Percentiles rank a stretch among this genome's conserved stretches.
phyloP scores from a whole-genome alignment of 2,888 invertebrate species.

The Macrosoma leucophasiata region DNA sequence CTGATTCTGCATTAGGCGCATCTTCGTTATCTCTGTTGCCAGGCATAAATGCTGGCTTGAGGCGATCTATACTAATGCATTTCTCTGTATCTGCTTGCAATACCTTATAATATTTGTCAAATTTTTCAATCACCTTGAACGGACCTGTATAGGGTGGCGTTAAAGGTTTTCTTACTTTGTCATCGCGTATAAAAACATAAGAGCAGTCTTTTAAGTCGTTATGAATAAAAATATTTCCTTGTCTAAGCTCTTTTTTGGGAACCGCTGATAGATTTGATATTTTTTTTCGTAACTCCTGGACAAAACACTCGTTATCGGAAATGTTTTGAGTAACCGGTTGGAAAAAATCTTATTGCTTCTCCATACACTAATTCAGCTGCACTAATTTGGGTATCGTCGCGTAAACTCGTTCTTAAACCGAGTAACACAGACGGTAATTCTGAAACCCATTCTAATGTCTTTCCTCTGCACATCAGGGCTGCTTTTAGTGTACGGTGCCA shows the following conservation, averaged over 20 bases:
- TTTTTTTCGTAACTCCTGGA: neutral
- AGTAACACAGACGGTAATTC: conserved; percentile 31
- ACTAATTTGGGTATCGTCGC: conserved; percentile 21
- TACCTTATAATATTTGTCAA: too few relatives aligned
- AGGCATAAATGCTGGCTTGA: too few relatives aligned
- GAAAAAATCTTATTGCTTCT: neutral
- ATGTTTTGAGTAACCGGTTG: neutral
- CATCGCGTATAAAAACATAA: conserved; percentile 6
- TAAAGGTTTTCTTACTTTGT: conserved; percentile 5
- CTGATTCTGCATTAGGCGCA: too few relatives aligned
- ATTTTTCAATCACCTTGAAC: too few relatives aligned
- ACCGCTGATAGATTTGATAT: conserved; percentile 3
- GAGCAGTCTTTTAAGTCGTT: conserved; percentile 6
- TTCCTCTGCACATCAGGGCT: conserved; percentile 15
- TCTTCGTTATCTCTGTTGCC: too few relatives aligned
- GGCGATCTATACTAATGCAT: too few relatives aligned
- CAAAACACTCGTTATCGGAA: neutral
- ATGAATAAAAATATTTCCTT: conserved; percentile 9
- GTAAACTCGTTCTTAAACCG: conserved; percentile 26
- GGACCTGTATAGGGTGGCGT: neutral
- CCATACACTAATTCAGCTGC: conserved; percentile 24
- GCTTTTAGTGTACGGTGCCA: conserved; percentile 24
- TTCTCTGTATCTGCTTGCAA: too few relatives aligned
- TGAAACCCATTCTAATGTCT: conserved; percentile 16
- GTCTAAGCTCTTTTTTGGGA: conserved; percentile 1